Conservation (phyloP, 2,888 invertebrate species). For the Drosophila paranaensis region DNA sequence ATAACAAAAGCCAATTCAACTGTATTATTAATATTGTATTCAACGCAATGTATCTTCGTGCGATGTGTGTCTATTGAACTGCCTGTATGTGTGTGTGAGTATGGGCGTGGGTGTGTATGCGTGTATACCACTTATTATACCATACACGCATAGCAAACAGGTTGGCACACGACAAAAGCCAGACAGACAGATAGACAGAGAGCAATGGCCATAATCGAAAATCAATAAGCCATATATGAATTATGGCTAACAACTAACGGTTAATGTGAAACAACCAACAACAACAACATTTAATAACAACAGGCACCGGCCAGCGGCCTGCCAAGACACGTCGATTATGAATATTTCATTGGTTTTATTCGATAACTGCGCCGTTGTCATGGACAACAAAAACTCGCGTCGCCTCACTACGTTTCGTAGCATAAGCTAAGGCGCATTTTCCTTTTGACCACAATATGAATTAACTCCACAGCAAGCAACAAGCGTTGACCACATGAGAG, state of each 20-base stretch:
- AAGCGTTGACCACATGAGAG: slow-evolving; percentile 7
- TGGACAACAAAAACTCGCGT: slow-evolving; percentile 21
- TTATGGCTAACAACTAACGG: slow-evolving; percentile 41
- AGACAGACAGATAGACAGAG: slow-evolving; percentile 19
- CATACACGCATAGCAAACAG: slow-evolving; percentile 70
- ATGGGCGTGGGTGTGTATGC: slow-evolving; percentile 13
- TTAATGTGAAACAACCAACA: slow-evolving; percentile 20
- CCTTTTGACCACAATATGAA: slow-evolving; percentile 9
- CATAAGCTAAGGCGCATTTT: slow-evolving; percentile 21
- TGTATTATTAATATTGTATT: slow-evolving; percentile 70
- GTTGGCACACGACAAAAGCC: slow-evolving; percentile 47
- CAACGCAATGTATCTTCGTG: slow-evolving; percentile 27
- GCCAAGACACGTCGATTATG: slow-evolving; percentile 45
- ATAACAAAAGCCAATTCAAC: slow-evolving; percentile 50
- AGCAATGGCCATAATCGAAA: slow-evolving; percentile 70
- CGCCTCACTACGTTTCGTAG: slow-evolving; percentile 12
- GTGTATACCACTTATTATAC: slow-evolving; percentile 50
- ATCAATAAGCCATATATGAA: slow-evolving; percentile 67
- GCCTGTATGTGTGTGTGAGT: not conserved
- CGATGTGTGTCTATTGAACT: not conserved
- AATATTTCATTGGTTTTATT: slow-evolving; percentile 61
- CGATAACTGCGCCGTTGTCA: slow-evolving; percentile 62
- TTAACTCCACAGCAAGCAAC: slow-evolving; percentile 9
- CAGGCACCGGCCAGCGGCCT: slow-evolving; percentile 48
- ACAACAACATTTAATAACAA: not conserved